phyloP scores from a whole-genome alignment of 2,888 invertebrate species.

The Eubasilissa splendida region DNA sequence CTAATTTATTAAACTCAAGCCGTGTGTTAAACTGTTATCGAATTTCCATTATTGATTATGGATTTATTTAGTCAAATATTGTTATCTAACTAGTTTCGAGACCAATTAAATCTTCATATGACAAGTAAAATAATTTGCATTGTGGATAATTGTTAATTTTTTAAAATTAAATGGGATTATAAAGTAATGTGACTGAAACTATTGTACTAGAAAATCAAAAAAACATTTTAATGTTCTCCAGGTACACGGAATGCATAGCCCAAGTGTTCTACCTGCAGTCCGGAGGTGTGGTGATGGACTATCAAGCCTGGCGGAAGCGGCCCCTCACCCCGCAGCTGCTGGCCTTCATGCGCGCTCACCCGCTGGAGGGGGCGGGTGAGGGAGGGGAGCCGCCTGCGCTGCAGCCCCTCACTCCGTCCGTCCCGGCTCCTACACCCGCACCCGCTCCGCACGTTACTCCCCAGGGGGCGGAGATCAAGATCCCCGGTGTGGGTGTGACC shows the following conservation, averaged over 20 bases:
- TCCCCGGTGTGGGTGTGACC: slow-evolving; percentile 73
- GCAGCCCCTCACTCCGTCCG: slow-evolving; percentile 30
- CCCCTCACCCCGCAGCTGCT: slow-evolving; percentile 83
- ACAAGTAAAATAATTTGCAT: no score
- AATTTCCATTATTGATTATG: no score
- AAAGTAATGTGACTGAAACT: no score
- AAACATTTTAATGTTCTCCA: slow-evolving; percentile 59
- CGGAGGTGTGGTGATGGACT: slow-evolving; percentile 92
- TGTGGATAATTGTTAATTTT: no score
- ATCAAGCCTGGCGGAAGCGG: slow-evolving; percentile 86
- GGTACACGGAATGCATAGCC: slow-evolving; percentile 84
- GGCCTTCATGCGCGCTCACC: slow-evolving; percentile 82
- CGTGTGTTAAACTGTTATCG: no score
- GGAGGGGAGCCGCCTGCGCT: slow-evolving; percentile 39
- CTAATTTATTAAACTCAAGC: no score
- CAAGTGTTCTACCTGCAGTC: slow-evolving; percentile 91
- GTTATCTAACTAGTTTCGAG: no score
- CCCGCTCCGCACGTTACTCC: slow-evolving; percentile 58
- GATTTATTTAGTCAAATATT: no score
- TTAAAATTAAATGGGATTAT: no score
- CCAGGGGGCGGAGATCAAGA: slow-evolving; percentile 74
- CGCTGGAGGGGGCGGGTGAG: slow-evolving; percentile 74
- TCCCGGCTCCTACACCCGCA: slow-evolving; percentile 53
- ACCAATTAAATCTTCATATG: no score
- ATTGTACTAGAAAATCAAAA: no score